Percentiles rank a stretch among this genome's conserved stretches.
These are phyloP conservation scores for Penaeus japonicus DNA, from an alignment of 1,140 invertebrate species.

Conservation along the genomic window DNA sequence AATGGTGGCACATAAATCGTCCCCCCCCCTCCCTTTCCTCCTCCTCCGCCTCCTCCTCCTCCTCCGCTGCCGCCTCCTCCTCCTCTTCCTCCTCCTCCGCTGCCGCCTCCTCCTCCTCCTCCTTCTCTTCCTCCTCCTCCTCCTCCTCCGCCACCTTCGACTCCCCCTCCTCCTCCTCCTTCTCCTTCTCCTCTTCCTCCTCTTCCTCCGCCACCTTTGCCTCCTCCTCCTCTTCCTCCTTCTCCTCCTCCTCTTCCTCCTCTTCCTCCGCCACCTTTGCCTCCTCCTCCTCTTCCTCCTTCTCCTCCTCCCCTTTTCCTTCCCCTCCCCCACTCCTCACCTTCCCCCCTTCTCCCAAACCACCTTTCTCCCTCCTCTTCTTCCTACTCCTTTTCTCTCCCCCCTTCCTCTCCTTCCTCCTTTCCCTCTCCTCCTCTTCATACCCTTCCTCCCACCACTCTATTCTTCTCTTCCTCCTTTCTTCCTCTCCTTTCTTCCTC, in stretches of 20 bases:
- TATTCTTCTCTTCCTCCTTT: not conserved
- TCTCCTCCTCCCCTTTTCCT: not conserved
- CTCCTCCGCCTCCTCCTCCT: not conserved
- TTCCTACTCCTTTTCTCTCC: no score
- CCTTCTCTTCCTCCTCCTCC: not conserved
- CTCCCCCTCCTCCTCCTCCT: not conserved
- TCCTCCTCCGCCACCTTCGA: not conserved
- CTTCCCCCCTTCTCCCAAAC: not conserved
- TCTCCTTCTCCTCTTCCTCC: not conserved
- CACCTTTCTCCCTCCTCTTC: not conserved
- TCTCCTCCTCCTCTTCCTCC: not conserved
- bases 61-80: not conserved
- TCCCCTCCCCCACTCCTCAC: not conserved
- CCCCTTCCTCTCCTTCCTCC: not conserved
- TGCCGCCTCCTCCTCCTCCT: not conserved
- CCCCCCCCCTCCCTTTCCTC: not conserved
- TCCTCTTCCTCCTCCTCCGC: not conserved
- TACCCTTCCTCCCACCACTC: not conserved
- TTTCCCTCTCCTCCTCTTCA: not conserved
- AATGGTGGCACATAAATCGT: slow-evolving; percentile 56
- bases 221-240: not conserved
- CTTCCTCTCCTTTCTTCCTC: not conserved
- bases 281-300: not conserved
- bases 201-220: not conserved
- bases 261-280: no score